Base-by-base conservation (phyloP, 1,140 invertebrate genomes). In the Popillia japonica region DNA sequence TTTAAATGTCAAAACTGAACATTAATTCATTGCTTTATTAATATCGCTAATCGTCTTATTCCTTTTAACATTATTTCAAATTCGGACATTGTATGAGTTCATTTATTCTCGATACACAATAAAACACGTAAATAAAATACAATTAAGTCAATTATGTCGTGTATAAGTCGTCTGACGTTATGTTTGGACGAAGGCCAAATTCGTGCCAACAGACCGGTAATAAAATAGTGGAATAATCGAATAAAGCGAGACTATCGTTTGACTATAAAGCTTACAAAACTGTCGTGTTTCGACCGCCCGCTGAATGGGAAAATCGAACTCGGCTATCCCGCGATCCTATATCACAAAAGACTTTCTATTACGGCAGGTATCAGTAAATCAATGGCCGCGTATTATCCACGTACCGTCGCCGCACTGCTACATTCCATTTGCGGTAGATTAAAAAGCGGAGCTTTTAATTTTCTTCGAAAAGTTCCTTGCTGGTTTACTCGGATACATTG, bases 211-310 rank as follows among this genome's bases (percentile, higher is more conserved):
- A 68, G 61, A 68, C 22, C 61, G 22, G 61, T 68, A 68, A 68
- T 68, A 68, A 68, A 68, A 68, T 68, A 68, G 61, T 68, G 61
- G 61, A 68, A 68, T 68, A 68, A 68, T 68, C 61, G 61, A 11
- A 34, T 68, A 68, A 68, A 68, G 27, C 61, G 20, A 11, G 27
- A 34, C 61, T 68, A 68, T 68, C 61, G 61, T 68, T 68, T 68
- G 61, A 68, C 61, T 68, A 68, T 68, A 68, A 68, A 68, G 61
- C 61, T 68, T 34, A 68, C 61, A 68, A 17, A 68, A 68, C 61
- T 17, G 27, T 68, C 61, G 20, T 68, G 61, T 10, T 68, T 34
- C 61, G 22, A 34, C 61, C 27, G 11, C 61, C 22, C 11, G 61
- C 10, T 68, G 61, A 23, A 68, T 68, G 11, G 27, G 61, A 68